Evolutionary conservation across 2,888 invertebrate species (phyloP).

Genomic region (Adelphocoris suturalis): DNA sequence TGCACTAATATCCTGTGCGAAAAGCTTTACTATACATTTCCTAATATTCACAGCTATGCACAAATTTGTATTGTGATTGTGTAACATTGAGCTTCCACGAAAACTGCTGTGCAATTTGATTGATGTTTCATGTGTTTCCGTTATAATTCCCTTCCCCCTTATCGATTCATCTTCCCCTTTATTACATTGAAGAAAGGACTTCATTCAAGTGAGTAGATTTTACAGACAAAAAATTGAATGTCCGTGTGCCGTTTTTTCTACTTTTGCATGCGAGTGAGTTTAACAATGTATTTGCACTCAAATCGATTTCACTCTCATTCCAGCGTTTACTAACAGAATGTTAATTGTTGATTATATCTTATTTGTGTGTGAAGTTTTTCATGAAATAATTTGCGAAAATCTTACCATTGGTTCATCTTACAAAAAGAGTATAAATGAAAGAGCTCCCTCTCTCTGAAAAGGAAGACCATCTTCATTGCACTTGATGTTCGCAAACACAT

Average conservation of each 20-base stretch:
- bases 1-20: no score
- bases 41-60: background rate
- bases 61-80: background rate
- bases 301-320: background rate
- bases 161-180: slow-evolving; percentile 60
- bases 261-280: slow-evolving; percentile 42
- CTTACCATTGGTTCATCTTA: no score
- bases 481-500: no score
- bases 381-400: no score
- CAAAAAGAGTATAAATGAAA: no score
- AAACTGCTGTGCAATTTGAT: background rate
- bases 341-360: background rate
- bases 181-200: background rate
- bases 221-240: background rate
- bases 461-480: no score
- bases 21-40: no score
- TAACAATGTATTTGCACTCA: slow-evolving; percentile 28
- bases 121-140: background rate
- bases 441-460: no score
- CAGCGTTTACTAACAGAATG: background rate
- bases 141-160: background rate
- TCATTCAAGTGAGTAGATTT: slow-evolving; percentile 1
- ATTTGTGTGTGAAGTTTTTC: no score
- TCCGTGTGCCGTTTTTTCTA: slow-evolving; percentile 13
- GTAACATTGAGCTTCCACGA: no score